Base-by-base conservation (phyloP, 2,113 vertebrate genomes). In the Monopterus albus region DNA sequence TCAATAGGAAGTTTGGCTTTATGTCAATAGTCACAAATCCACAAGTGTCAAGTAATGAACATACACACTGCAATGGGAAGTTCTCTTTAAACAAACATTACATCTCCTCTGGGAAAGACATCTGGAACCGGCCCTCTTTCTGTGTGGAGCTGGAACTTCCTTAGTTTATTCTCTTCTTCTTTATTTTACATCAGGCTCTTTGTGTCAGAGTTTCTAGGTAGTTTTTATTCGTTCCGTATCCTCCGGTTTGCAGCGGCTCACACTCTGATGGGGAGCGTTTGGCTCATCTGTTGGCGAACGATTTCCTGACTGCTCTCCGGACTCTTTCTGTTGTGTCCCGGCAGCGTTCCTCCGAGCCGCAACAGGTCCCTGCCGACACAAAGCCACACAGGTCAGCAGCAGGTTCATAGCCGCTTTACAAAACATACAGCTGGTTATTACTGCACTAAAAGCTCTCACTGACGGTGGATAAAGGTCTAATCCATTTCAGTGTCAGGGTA, bases 301-400 rank as follows among this genome's bases (percentile, higher is more conserved):
- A 93, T 89, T 84, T 93, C 92, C 79, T 93, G 90, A 65, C 88
- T 83, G 72, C 69, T 81, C 40, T 89, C 92, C 29, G 91, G 90
- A 79, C 90, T 91, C 89, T 93, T 94, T 83, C 91, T 93, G 88
- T 93, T 93, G 87, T 94, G 91, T 71, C 93, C 92, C 47, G 93
- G 93, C 79, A 94, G 86, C 9, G 93, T 94, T 25, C 93, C 93
- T 60, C 93, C 93, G 9, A 93, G 82, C 62, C 91, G 90, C 84
- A 92, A 88, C 87, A 94, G 86, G 75, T 93, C 93, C 80, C 93
- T 94, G 85, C 64, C 66, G 78, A 89, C 62, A 82, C 63, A 79
- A 55, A 88, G 67, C 17, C 52, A 53, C 59, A 72, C 65, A 35
- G 58, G 81, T 89, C 79, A 90, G 74, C 67, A 2, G 39, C 56